These are phyloP conservation scores for Lasioglossum malachurum DNA, from an alignment of 2,888 invertebrate species.

Conservation along the genomic window DNA sequence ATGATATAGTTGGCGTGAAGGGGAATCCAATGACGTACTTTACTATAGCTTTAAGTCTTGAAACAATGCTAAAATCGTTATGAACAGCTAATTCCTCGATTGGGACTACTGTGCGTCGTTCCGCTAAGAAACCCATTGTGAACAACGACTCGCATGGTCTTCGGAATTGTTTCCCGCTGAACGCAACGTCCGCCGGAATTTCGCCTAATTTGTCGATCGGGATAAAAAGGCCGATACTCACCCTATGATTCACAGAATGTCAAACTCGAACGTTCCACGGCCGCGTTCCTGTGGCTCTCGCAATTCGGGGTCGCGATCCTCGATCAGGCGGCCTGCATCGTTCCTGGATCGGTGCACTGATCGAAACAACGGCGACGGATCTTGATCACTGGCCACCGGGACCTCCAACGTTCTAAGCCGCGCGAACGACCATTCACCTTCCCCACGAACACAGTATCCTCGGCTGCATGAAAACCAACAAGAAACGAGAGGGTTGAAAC, in stretches of 20 bases:
- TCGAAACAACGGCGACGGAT: conserved; percentile 29
- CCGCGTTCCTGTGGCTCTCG: conserved; percentile 21
- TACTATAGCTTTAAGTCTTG: no score
- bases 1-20: no score
- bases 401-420: conserved; percentile 12
- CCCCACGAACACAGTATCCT: conserved; percentile 10
- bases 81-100: no score
- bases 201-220: neutral
- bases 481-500: neutral
- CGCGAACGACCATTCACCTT: conserved; percentile 36
- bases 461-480: conserved; percentile 22
- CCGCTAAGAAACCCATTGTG: neutral
- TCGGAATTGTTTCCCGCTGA: neutral
- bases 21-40: no score
- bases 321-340: conserved; percentile 58
- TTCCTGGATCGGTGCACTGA: conserved; percentile 32
- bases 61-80: no score
- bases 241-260: conserved; percentile 60
- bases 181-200: neutral
- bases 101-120: neutral
- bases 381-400: conserved; percentile 40
- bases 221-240: conserved; percentile 45
- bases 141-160: neutral
- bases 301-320: conserved; percentile 31
- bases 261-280: conserved; percentile 50